Evolutionary conservation across 2,113 vertebrate species (phyloP).

Genomic region (cattle (Bos taurus)): DNA sequence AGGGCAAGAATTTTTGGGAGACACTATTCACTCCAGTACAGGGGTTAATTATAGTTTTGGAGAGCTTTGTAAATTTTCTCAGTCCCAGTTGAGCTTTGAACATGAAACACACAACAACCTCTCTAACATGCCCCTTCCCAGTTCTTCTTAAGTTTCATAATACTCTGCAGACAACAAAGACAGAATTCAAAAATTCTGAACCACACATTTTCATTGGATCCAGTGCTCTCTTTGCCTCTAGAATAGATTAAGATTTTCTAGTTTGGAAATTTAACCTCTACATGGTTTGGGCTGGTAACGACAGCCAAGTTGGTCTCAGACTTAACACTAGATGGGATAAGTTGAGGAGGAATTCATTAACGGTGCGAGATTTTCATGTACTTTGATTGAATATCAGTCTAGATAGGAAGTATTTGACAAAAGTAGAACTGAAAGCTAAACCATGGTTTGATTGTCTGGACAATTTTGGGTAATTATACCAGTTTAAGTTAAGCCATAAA

Average conservation of each 20-base stretch:
- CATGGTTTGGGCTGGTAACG: background rate
- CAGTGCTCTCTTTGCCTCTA: slow-evolving; percentile 60
- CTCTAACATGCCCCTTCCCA: slow-evolving; percentile 57
- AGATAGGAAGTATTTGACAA: background rate
- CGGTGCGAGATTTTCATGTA: background rate
- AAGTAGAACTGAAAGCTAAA: background rate
- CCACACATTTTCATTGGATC: slow-evolving; percentile 35
- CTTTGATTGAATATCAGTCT: background rate
- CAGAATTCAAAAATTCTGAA: slow-evolving; percentile 57
- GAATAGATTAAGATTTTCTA: slow-evolving; percentile 47
- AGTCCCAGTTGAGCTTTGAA: slow-evolving; percentile 41
- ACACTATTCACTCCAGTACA: background rate
- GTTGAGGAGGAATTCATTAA: background rate
- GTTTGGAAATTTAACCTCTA: slow-evolving; percentile 18
- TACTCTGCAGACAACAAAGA: slow-evolving; percentile 59
- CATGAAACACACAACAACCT: background rate
- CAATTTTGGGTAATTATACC: background rate
- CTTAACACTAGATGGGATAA: background rate
- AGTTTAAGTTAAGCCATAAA: background rate
- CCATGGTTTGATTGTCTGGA: background rate
- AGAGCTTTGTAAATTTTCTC: slow-evolving; percentile 68
- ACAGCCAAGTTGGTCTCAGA: background rate
- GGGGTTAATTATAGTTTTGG: slow-evolving; percentile 55
- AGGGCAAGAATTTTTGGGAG: background rate
- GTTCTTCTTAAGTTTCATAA: slow-evolving; percentile 66